Evolutionary conservation across 2,113 vertebrate species (phyloP).

Genomic region (Regulus satrapa): DNA sequence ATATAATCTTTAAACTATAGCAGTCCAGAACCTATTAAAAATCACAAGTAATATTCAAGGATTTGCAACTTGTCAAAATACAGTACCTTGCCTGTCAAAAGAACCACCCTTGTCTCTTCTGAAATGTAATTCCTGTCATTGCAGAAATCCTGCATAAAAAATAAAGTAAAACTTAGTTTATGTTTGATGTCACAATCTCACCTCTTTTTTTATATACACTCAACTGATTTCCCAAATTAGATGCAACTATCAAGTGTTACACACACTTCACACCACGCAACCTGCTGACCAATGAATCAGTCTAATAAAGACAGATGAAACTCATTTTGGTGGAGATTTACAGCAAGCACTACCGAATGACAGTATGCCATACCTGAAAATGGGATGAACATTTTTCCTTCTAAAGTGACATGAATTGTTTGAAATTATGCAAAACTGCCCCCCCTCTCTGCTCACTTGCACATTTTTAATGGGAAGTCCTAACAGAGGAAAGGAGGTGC

Average conservation of each 20-base stretch:
- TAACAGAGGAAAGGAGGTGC: neutral
- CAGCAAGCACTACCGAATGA: neutral
- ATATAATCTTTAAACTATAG: neutral
- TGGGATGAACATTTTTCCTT: neutral
- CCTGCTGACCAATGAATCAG: neutral
- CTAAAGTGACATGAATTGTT: neutral
- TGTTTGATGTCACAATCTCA: neutral
- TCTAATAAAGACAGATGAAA: neutral
- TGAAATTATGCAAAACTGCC: neutral
- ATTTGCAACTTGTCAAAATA: neutral
- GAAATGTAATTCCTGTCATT: slow-evolving; percentile 94
- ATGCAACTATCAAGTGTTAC: neutral
- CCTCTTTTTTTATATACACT: neutral
- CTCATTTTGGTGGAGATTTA: neutral
- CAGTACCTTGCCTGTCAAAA: slow-evolving; percentile 94
- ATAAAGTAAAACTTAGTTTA: neutral
- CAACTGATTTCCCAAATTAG: neutral
- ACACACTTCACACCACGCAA: neutral
- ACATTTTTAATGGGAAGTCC: neutral
- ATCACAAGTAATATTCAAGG: neutral
- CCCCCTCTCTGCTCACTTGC: neutral
- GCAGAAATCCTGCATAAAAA: slow-evolving; percentile 83
- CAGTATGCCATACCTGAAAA: neutral
- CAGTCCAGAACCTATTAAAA: neutral
- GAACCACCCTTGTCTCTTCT: slow-evolving; percentile 87